Percentiles rank a stretch among this genome's conserved stretches.
phyloP scores from a whole-genome alignment of 2,888 invertebrate species.

The Orthosia cruda region DNA sequence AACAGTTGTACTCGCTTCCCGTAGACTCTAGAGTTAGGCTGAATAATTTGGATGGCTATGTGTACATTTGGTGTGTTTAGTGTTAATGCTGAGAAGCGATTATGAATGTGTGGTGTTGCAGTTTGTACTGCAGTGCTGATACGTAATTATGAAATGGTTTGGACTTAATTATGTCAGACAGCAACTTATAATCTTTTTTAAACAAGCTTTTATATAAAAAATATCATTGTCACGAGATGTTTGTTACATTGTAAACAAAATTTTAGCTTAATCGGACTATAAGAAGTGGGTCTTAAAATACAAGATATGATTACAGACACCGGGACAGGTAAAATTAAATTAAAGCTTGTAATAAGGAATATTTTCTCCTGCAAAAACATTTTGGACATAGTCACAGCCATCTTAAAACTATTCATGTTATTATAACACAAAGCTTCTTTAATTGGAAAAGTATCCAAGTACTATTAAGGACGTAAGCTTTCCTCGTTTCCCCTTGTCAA shows the following conservation, averaged over 20 bases:
- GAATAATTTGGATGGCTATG: slow-evolving; percentile 58
- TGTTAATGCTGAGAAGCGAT: slow-evolving; percentile 25
- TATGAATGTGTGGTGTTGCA: slow-evolving; percentile 17
- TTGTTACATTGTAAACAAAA: too few species aligned
- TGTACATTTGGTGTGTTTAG: slow-evolving; percentile 25
- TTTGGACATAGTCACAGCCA: background rate
- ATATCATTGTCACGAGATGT: too few species aligned
- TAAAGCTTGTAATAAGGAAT: too few species aligned
- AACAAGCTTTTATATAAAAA: too few species aligned
- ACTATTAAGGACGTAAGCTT: slow-evolving; percentile 5
- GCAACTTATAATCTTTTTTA: too few species aligned
- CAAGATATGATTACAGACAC: too few species aligned
- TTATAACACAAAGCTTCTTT: background rate
- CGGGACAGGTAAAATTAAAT: too few species aligned
- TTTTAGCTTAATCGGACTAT: too few species aligned
- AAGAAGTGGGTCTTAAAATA: too few species aligned
- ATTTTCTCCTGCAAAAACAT: background rate
- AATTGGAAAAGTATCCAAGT: background rate
- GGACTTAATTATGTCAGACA: too few species aligned
- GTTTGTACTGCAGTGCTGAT: background rate
- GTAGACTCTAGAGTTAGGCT: slow-evolving; percentile 40
- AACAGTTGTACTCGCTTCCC: slow-evolving; percentile 45
- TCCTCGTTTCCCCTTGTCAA: slow-evolving; percentile 27
- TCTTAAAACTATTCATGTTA: background rate
- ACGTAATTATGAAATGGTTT: background rate